Conservation (phyloP, 2,113 vertebrate genomes). For the Syngnathoides biaculeatus region DNA sequence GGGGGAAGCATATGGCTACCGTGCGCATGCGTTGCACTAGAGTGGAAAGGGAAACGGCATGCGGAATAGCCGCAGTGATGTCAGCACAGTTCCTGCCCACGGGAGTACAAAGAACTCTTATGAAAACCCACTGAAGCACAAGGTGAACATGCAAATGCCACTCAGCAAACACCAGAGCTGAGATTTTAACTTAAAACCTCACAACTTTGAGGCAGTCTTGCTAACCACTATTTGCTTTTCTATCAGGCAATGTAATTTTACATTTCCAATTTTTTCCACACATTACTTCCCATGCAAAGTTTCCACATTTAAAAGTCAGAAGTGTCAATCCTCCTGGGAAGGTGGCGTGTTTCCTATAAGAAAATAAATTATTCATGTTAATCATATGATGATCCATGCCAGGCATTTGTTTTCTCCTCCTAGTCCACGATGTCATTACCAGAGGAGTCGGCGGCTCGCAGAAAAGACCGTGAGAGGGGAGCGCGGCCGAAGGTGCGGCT, state of each 20-base stretch:
- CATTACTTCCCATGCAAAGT: neutral
- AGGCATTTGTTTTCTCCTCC: neutral
- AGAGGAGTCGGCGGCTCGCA: constrained; percentile 62
- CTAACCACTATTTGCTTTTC: neutral
- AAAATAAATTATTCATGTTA: neutral
- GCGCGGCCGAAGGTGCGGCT: constrained; percentile 78
- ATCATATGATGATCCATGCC: neutral
- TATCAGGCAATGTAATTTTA: neutral
- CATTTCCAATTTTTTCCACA: neutral
- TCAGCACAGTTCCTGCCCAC: no score
- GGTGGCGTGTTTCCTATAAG: neutral
- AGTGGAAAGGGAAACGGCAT: no score
- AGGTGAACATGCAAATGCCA: no score
- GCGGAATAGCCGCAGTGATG: no score
- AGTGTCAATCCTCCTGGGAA: neutral
- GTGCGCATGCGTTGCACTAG: no score
- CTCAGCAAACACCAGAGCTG: neutral
- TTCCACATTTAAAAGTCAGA: no score
- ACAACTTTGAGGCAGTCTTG: neutral
- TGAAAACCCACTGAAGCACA: no score
- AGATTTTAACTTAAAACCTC: neutral
- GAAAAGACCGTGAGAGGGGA: constrained; percentile 68
- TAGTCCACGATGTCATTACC: constrained; percentile 67
- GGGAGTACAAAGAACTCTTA: no score
- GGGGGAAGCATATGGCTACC: no score